Conservation (phyloP, 2,888 invertebrate species). For the Tridacna gigas region DNA sequence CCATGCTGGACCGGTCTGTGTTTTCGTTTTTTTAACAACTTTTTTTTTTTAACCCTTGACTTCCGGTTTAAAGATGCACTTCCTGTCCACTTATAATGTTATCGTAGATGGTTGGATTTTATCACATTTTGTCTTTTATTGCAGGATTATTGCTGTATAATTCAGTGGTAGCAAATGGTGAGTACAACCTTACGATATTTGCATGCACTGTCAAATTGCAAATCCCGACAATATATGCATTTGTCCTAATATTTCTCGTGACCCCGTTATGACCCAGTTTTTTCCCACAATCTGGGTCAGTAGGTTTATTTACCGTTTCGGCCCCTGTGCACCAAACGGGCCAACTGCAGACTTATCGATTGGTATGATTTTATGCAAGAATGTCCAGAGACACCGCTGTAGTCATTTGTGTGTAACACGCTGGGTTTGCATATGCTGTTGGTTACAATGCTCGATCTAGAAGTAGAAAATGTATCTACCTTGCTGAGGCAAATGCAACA, state of each 20-base stretch:
- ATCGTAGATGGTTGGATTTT: slow-evolving; percentile 36
- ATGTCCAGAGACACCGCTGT: not conserved
- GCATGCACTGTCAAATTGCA: slow-evolving; percentile 32
- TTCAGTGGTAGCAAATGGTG: slow-evolving; percentile 78
- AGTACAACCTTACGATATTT: slow-evolving; percentile 57
- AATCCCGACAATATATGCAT: not conserved
- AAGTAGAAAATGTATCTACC: too few species aligned
- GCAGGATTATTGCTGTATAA: slow-evolving; percentile 78
- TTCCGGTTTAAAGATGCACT: slow-evolving; percentile 68
- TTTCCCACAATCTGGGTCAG: slow-evolving; percentile 26
- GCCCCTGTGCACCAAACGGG: not conserved
- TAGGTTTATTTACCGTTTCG: slow-evolving; percentile 28
- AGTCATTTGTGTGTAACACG: not conserved
- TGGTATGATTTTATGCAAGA: not conserved
- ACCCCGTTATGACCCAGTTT: slow-evolving; percentile 37
- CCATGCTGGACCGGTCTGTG: slow-evolving; percentile 11
- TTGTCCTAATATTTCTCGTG: not conserved
- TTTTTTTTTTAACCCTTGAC: slow-evolving; percentile 46
- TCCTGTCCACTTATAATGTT: slow-evolving; percentile 64
- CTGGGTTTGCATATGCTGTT: not conserved
- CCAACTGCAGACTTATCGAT: not conserved
- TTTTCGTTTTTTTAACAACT: slow-evolving; percentile 17
- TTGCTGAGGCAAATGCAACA: too few species aligned
- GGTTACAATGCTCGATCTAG: too few species aligned
- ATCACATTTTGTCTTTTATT: slow-evolving; percentile 59